A percentile compares a stretch with the other conserved stretches of the same genome.
Evolutionary conservation across 2,113 vertebrate species (phyloP).

Genomic region (Mionectes macconnelli): DNA sequence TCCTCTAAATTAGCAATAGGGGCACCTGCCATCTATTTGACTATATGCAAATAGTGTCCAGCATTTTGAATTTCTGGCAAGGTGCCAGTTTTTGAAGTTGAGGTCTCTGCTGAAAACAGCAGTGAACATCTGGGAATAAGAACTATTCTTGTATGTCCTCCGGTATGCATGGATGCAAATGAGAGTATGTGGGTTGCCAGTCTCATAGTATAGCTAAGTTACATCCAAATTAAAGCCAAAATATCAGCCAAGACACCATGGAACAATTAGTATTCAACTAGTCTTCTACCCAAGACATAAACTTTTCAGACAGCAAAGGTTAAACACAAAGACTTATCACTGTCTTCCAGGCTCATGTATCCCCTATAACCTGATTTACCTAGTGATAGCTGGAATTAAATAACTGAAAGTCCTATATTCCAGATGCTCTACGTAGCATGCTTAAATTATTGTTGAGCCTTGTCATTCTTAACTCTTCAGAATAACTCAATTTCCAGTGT

Average conservation of each 20-base stretch:
- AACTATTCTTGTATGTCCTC: background rate
- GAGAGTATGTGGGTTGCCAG: background rate
- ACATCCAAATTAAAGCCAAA: background rate
- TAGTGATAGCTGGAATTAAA: constrained; percentile 46
- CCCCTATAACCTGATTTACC: constrained; percentile 12
- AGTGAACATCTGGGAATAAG: background rate
- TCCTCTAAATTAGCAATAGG: background rate
- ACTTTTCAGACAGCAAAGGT: constrained; percentile 32
- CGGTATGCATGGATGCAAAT: background rate
- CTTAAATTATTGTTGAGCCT: background rate
- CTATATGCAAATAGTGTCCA: background rate
- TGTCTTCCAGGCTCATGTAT: background rate
- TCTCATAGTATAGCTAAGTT: background rate
- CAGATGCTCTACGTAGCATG: background rate
- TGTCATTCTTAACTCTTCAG: background rate
- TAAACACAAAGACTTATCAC: constrained; percentile 50
- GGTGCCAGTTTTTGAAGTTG: background rate
- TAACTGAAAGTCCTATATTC: constrained; percentile 17
- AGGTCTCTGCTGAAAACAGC: background rate
- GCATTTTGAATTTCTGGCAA: constrained; percentile 19
- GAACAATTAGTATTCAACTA: constrained; percentile 47
- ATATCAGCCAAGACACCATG: background rate
- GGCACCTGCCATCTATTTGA: background rate
- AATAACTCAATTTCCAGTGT: background rate
- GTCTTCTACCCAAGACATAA: background rate